Base-by-base conservation (phyloP, 2,113 vertebrate species). In the Typhlomys cinereus region DNA sequence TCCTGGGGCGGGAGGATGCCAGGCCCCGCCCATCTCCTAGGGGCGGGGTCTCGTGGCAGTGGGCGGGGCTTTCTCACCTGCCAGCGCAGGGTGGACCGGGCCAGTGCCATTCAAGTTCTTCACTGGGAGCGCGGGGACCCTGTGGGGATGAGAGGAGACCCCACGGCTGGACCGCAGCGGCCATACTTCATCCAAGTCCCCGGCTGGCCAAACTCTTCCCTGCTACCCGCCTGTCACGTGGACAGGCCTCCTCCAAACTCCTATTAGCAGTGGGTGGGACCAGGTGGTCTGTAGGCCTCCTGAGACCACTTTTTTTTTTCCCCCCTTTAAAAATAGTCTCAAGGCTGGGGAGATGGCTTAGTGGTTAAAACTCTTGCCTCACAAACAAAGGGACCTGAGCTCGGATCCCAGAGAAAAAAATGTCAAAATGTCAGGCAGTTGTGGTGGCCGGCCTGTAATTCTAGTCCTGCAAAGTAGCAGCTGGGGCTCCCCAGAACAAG, bases 81-180 rank as follows among this genome's bases (percentile, higher is more conserved):
- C 99, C 27, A 99, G 96, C 12, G 99, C 99, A 4, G 99, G 99
- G 50, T 99, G 99, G 23, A 99, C 98, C 0, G 99, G 99, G 73
- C 99, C 99, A 0, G 98, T 99, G 54, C 99, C 98, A 11, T 99
- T 99, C 94, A 99, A 97, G 92, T 99, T 99, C 98, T 99, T 99
- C 41, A 99, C 99, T 0, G 99, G 99, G 52, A 99, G 99, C 1
- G 99, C 99, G 4, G 99, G 99, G 81, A 99, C 99, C 81, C 99
- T 99, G 93, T 0, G 81, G 34, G 0, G 57, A 87, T 94, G 15
- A 95, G 0, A 82, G 46, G 34, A 82, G 85, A 88, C 61, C 88
- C 81, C 6, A 44, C 48, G 10, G 92, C 61, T 91, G 87, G 44
- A 93, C 52, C 41, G 44, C 75, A 41, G 79, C 0, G 25, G n/a